Evolutionary conservation across 2,797 vertebrate species (phyloP).

Genomic region (Characodon lateralis): DNA sequence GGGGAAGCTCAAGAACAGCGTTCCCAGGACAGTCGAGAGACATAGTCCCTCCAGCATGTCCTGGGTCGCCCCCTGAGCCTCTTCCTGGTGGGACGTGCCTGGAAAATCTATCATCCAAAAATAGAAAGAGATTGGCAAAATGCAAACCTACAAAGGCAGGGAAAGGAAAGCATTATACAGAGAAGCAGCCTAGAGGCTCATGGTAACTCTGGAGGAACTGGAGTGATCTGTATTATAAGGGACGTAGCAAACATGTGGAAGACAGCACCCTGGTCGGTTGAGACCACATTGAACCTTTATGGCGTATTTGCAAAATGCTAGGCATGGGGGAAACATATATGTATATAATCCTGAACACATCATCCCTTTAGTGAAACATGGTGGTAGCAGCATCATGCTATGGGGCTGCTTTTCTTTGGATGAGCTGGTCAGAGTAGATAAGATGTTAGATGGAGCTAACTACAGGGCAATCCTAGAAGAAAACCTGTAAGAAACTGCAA

Average conservation of each 20-base stretch:
- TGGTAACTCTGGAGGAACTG: no score
- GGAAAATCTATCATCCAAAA: neutral
- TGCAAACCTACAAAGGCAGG: neutral
- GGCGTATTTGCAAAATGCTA: no score
- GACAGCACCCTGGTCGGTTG: no score
- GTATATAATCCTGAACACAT: neutral
- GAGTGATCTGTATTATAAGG: no score
- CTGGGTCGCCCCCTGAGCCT: no score
- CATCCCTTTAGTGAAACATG: neutral
- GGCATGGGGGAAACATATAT: no score
- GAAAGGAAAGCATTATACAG: neutral
- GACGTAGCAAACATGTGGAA: neutral
- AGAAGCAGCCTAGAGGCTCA: no score
- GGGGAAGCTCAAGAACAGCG: no score
- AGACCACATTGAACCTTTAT: neutral
- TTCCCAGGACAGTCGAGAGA: no score
- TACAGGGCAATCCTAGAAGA: neutral
- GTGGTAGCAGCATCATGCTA: neutral
- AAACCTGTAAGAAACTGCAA: neutral
- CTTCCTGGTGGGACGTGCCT: no score
- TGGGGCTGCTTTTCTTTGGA: neutral
- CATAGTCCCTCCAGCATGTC: no score
- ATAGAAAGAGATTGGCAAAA: neutral
- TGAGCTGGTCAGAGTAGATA: no score
- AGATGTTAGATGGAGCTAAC: neutral